Percentiles rank a stretch among this genome's conserved stretches.
Evolutionary conservation across 2,888 invertebrate genomes (phyloP).

Genomic region (Macrophya annulata): DNA sequence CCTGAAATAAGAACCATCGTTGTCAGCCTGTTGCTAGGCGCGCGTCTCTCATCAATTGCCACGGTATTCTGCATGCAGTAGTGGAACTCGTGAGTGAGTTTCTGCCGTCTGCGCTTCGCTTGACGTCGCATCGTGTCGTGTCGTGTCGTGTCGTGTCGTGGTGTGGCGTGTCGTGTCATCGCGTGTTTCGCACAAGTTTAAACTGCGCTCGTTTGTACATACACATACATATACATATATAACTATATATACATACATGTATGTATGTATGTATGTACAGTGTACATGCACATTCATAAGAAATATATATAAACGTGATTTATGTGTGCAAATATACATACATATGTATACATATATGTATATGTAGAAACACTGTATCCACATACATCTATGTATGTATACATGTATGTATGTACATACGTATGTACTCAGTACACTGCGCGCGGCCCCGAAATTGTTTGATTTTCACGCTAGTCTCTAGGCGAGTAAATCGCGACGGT

Average conservation of each 20-base stretch:
- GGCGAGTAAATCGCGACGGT: constrained; percentile 3
- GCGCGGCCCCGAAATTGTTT: constrained; percentile 14
- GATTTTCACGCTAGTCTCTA: constrained; percentile 13
- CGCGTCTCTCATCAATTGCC: constrained; percentile 65
- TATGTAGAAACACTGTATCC: too few species aligned
- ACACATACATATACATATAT: background rate
- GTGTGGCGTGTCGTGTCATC: background rate
- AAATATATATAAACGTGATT: background rate
- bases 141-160: background rate
- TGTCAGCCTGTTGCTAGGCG: constrained; percentile 74
- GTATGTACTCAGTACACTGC: background rate
- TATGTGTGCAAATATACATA: too few species aligned
- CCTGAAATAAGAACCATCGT: constrained; percentile 61
- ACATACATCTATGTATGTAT: background rate
- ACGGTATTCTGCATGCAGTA: constrained; percentile 51
- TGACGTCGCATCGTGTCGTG: background rate
- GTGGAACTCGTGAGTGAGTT: background rate
- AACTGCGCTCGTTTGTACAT: background rate
- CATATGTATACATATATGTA: too few species aligned
- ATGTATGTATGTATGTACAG: too few species aligned
- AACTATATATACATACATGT: background rate
- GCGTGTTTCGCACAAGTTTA: constrained; percentile 12
- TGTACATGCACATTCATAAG: background rate
- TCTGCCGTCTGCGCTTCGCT: background rate
- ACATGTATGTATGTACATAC: background rate